Conservation (phyloP, 2,888 invertebrate genomes). For the Norana najaformis region DNA sequence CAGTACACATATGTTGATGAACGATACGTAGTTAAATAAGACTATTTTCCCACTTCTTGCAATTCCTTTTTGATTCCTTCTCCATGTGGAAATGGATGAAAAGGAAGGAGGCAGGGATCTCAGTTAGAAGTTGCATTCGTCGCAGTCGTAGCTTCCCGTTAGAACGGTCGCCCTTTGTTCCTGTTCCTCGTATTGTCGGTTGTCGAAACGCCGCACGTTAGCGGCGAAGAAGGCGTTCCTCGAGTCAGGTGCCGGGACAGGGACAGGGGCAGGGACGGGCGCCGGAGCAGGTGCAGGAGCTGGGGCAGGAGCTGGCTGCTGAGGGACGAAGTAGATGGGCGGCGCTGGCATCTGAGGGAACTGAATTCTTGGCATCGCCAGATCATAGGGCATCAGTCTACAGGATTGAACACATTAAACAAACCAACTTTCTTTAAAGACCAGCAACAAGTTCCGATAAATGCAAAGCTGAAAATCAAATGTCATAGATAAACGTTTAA, state of each 20-base stretch:
- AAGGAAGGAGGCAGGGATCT: not conserved
- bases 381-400: conserved; percentile 17
- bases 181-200: conserved; percentile 1
- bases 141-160: not conserved
- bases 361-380: conserved; percentile 16
- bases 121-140: not conserved
- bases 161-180: not conserved
- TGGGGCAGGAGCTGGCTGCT: conserved; percentile 5
- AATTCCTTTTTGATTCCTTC: not conserved
- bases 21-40: not conserved
- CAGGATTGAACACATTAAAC: not conserved
- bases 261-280: not conserved
- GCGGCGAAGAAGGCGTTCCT: conserved; percentile 23
- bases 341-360: conserved; percentile 9
- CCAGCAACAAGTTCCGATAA: not conserved
- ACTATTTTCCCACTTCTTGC: not conserved
- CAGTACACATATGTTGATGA: not conserved
- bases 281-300: not conserved
- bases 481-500: not conserved
- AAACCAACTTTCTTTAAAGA: not conserved
- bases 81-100: not conserved
- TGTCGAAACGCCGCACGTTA: not conserved
- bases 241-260: not conserved
- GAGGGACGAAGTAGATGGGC: conserved; percentile 4
- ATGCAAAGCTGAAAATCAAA: not conserved